Evolutionary conservation across 2,797 vertebrate genomes (phyloP).

Genomic region (Gymnothorax javanicus): DNA sequence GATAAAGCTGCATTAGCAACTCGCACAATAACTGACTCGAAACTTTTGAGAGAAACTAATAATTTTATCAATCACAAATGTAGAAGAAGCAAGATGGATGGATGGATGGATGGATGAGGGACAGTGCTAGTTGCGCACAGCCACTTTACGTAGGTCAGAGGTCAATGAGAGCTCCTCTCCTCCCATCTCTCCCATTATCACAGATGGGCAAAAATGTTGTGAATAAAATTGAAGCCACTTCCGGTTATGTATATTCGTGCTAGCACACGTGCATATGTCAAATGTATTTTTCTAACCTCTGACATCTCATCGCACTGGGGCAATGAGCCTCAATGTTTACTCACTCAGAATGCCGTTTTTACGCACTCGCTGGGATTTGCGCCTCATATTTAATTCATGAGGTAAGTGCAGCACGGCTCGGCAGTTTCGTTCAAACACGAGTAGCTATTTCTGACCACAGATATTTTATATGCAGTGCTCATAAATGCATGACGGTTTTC

Average conservation of each 20-base stretch:
- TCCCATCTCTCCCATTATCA: background rate
- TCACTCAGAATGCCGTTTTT: slow-evolving; percentile 29
- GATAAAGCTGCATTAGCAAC: background rate
- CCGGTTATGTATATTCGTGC: background rate
- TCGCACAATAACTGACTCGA: too few species aligned
- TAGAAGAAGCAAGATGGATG: too few species aligned
- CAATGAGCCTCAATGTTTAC: slow-evolving; percentile 30
- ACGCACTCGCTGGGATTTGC: slow-evolving; percentile 4
- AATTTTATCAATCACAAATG: too few species aligned
- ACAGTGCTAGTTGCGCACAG: background rate
- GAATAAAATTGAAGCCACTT: background rate
- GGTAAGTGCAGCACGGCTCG: slow-evolving; percentile 41
- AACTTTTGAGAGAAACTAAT: too few species aligned
- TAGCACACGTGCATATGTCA: background rate
- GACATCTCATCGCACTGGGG: slow-evolving; percentile 16
- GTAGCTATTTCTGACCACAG: slow-evolving; percentile 26
- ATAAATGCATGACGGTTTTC: background rate
- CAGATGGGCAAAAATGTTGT: background rate
- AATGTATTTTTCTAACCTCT: slow-evolving; percentile 3
- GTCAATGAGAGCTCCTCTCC: background rate
- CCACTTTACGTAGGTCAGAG: background rate
- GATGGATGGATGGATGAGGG: too few species aligned
- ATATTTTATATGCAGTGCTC: slow-evolving; percentile 18
- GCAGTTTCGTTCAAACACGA: slow-evolving; percentile 26
- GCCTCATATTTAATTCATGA: slow-evolving; percentile 39